Conservation (phyloP, 2,113 vertebrate genomes). For the Channa maculata region DNA sequence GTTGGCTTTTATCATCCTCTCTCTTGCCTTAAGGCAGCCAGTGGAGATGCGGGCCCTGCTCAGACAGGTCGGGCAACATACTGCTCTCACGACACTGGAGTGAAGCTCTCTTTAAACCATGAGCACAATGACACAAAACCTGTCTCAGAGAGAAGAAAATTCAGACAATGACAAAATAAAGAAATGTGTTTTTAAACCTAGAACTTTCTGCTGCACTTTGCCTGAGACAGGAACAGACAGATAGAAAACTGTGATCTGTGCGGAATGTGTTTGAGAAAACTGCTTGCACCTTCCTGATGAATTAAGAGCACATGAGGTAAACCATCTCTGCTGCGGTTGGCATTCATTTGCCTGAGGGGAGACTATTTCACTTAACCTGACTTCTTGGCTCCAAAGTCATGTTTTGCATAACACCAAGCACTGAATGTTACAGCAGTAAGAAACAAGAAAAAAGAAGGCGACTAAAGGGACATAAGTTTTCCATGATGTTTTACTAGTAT, state of each 20-base stretch:
- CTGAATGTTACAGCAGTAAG: background rate
- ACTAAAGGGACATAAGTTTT: background rate
- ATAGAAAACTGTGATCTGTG: background rate
- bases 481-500: too few species aligned
- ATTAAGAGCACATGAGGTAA: conserved; percentile 30
- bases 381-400: conserved; percentile 32
- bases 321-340: conserved; percentile 1
- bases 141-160: background rate
- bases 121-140: conserved; percentile 28
- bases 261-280: conserved; percentile 14
- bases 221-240: background rate
- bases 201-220: background rate
- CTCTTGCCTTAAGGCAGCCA: conserved; percentile 40
- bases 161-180: too few species aligned
- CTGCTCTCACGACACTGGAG: conserved; percentile 57
- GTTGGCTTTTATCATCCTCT: conserved; percentile 34
- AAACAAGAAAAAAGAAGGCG: conserved; percentile 2
- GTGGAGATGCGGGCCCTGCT: conserved; percentile 64
- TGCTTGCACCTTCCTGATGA: background rate
- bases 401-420: conserved; percentile 55
- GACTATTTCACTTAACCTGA: conserved; percentile 38
- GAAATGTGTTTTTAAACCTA: too few species aligned
- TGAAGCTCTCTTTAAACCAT: conserved; percentile 28
- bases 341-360: conserved; percentile 49
- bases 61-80: conserved; percentile 75